Conservation (phyloP, 2,888 invertebrate genomes). For the Caenorhabditis virilis region DNA sequence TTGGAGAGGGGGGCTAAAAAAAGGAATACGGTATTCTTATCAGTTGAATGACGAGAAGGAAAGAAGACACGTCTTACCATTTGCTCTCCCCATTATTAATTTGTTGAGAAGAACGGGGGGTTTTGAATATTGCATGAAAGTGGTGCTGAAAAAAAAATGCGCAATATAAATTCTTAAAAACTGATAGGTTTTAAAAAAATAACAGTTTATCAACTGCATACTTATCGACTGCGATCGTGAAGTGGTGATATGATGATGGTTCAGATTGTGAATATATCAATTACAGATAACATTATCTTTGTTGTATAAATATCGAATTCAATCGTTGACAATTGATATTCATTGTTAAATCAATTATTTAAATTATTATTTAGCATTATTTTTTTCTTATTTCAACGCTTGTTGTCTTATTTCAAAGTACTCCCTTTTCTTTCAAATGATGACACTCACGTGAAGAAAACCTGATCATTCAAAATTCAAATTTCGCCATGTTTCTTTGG, state of each 20-base stretch:
- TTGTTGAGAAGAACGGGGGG: background rate
- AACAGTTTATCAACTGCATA: background rate
- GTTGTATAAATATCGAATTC: conserved; percentile 31
- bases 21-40: conserved; percentile 4
- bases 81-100: background rate
- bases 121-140: background rate
- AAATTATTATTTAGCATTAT: too few relatives aligned
- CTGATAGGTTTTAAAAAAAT: background rate
- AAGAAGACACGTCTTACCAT: too few relatives aligned
- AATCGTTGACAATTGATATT: too few relatives aligned
- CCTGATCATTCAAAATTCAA: too few relatives aligned
- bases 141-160: too few relatives aligned
- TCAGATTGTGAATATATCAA: conserved; percentile 31
- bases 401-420: too few relatives aligned
- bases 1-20: background rate
- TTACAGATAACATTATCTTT: conserved; percentile 40
- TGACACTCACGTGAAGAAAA: too few relatives aligned
- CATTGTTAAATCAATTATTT: too few relatives aligned
- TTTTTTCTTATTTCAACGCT: too few relatives aligned
- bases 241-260: conserved; percentile 5
- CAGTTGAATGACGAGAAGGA: conserved; percentile 5
- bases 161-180: background rate
- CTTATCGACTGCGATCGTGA: conserved; percentile 13
- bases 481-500: too few relatives aligned
- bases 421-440: too few relatives aligned